phyloP scores from a whole-genome alignment of 2,797 vertebrate species.

The Vultur gryphus region DNA sequence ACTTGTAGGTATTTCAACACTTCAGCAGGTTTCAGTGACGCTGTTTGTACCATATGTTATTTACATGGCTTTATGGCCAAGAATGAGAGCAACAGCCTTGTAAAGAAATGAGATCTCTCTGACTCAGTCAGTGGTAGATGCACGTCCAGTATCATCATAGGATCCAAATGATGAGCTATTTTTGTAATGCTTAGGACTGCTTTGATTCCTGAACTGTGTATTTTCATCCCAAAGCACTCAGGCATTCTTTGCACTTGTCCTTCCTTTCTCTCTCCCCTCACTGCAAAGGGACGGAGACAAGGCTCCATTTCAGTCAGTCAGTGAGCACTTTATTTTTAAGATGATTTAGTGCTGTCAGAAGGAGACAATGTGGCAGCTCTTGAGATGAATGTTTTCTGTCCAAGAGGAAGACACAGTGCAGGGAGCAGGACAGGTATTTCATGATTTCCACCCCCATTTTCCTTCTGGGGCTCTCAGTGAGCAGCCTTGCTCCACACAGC shows the following conservation, averaged over 20 bases:
- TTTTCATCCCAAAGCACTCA: conserved; percentile 1
- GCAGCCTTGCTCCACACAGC: neutral
- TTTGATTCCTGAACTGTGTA: neutral
- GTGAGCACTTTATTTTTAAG: neutral
- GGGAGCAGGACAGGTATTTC: neutral
- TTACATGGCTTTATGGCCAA: conserved; percentile 17
- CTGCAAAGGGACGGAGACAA: neutral
- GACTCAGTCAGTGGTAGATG: conserved; percentile 3
- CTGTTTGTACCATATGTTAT: neutral
- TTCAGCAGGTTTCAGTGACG: neutral
- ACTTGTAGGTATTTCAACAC: conserved; percentile 44
- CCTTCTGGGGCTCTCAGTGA: neutral
- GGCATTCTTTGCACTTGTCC: neutral
- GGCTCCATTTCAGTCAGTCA: neutral
- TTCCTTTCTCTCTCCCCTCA: neutral
- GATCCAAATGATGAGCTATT: conserved; percentile 23
- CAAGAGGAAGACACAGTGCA: neutral
- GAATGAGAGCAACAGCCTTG: conserved; percentile 10
- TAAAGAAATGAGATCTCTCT: conserved; percentile 32
- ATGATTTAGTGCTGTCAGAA: neutral
- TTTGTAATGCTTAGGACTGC: neutral
- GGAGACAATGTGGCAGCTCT: neutral
- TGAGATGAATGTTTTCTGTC: neutral
- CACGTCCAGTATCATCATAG: neutral
- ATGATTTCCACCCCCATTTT: accelerated